phyloP scores from a whole-genome alignment of 1,140 invertebrate genomes.

The Ruditapes philippinarum region DNA sequence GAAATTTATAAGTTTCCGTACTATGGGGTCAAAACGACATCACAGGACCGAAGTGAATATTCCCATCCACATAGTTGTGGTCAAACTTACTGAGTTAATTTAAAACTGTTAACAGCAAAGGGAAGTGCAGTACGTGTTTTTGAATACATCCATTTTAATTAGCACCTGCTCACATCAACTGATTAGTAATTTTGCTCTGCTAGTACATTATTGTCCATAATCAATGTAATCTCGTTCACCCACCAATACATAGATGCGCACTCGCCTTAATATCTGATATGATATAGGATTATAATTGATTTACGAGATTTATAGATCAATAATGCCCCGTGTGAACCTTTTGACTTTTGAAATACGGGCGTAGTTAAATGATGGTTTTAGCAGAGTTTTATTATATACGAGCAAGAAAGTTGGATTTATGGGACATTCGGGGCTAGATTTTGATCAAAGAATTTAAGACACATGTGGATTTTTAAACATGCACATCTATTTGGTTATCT shows the following conservation, averaged over 20 bases:
- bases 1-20: no score
- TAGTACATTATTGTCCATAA: slow-evolving; percentile 34
- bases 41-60: no score
- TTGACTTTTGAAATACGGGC: slow-evolving; percentile 10
- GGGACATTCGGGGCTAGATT: slow-evolving; percentile 23
- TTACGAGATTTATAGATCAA: slow-evolving; percentile 49
- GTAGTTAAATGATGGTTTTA: not conserved
- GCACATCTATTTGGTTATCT: slow-evolving; percentile 42
- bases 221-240: slow-evolving; percentile 10
- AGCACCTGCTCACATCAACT: slow-evolving; percentile 17
- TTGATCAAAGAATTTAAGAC: slow-evolving; percentile 27
- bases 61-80: not conserved
- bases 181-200: not conserved
- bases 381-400: slow-evolving; percentile 38
- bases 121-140: slow-evolving; percentile 19
- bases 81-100: not conserved
- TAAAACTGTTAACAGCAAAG: not conserved
- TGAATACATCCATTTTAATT: slow-evolving; percentile 52
- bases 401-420: slow-evolving; percentile 19
- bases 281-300: slow-evolving; percentile 52
- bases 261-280: slow-evolving; percentile 26
- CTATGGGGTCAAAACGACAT: no score
- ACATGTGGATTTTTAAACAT: slow-evolving; percentile 52
- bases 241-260: not conserved
- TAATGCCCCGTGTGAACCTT: slow-evolving; percentile 25